Percentiles rank a stretch among this genome's conserved stretches.
Conservation (phyloP, 2,888 invertebrate species). For the Pristionchus entomophagus region DNA sequence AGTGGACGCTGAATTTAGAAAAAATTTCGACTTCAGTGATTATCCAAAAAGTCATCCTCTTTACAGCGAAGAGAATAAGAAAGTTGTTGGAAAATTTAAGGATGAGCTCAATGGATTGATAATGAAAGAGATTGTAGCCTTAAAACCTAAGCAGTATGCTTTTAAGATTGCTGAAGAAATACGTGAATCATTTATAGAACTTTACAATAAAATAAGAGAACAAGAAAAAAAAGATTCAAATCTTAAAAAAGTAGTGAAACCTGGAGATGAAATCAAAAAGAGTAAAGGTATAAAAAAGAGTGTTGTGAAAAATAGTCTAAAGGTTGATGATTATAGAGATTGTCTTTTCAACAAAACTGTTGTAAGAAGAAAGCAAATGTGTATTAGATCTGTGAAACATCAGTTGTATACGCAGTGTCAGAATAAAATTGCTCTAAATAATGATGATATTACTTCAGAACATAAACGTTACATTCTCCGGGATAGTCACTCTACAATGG, state of each 20-base stretch:
- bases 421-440: conserved; percentile 49
- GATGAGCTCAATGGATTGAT: conserved; percentile 33
- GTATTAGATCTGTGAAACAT: conserved; percentile 50
- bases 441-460: conserved; percentile 35
- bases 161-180: background rate
- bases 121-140: background rate
- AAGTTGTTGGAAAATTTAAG: conserved; percentile 50
- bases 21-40: conserved; percentile 65
- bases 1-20: conserved; percentile 21
- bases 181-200: conserved; percentile 18
- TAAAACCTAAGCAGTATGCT: conserved; percentile 17
- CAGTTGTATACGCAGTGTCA: conserved; percentile 43
- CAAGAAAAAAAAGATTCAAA: conserved; percentile 59
- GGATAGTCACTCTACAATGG: conserved; percentile 48
- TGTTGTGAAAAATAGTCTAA: conserved; percentile 3
- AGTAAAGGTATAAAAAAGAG: conserved; percentile 6
- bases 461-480: conserved; percentile 48
- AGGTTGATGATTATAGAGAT: conserved; percentile 52
- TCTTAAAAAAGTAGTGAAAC: no score
- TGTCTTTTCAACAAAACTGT: conserved; percentile 47
- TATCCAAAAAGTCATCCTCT: conserved; percentile 66
- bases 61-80: conserved; percentile 48
- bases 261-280: conserved; percentile 38
- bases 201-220: conserved; percentile 46
- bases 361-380: conserved; percentile 48